Conservation (phyloP, 2,888 invertebrate genomes). For the Acleris emargana region DNA sequence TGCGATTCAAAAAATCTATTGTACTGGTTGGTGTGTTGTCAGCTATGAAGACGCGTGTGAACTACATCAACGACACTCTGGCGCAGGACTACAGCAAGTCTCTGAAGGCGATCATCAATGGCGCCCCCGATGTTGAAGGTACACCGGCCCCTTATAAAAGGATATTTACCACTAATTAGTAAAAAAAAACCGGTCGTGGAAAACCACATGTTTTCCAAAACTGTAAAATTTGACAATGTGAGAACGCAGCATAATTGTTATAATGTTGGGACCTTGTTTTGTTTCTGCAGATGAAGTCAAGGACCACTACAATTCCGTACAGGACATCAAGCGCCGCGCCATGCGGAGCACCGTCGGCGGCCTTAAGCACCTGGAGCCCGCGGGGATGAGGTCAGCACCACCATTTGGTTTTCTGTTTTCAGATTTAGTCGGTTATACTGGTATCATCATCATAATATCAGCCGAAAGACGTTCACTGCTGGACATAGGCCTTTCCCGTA, state of each 20-base stretch:
- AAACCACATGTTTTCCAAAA: too few species aligned
- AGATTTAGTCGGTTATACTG: too few species aligned
- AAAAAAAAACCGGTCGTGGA: too few species aligned
- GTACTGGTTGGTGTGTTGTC: background rate
- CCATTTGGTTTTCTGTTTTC: too few species aligned
- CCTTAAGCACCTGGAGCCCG: constrained; percentile 53
- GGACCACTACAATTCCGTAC: constrained; percentile 35
- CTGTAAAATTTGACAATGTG: too few species aligned
- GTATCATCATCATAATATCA: too few species aligned
- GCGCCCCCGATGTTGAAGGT: constrained; percentile 42
- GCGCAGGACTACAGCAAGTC: constrained; percentile 49
- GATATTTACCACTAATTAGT: too few species aligned
- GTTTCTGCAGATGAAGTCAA: background rate
- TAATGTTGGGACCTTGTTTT: background rate
- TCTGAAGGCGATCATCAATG: constrained; percentile 54
- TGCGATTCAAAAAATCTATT: too few species aligned
- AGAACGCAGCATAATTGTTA: too few species aligned
- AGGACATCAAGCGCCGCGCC: constrained; percentile 57
- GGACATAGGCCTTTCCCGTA: too few species aligned
- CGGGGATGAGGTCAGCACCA: constrained; percentile 49
- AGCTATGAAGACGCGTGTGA: constrained; percentile 21
- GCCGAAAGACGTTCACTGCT: too few species aligned
- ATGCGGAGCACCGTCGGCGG: constrained; percentile 56
- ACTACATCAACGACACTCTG: constrained; percentile 51
- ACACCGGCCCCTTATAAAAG: background rate